Evolutionary conservation across 2,113 vertebrate species (phyloP).

Genomic region (Hippocampus guttulatus): DNA sequence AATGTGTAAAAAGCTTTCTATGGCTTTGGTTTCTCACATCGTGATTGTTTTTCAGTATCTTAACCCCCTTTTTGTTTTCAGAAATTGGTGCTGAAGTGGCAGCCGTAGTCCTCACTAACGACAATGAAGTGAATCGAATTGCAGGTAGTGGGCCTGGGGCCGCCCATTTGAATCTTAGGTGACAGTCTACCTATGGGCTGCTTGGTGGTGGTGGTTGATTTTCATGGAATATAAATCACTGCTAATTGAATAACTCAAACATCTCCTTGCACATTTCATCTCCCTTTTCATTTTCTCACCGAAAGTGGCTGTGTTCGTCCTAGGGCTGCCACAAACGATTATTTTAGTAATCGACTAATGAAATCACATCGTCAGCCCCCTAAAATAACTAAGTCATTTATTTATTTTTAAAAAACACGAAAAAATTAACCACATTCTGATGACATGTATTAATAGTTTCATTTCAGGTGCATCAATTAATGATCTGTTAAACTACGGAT

Average conservation of each 20-base stretch:
- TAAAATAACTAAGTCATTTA: too few species aligned
- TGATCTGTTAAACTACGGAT: too few species aligned
- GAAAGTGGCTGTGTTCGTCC: conserved; percentile 18
- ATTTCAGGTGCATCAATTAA: too few species aligned
- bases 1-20: not conserved
- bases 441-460: too few species aligned
- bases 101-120: conserved; percentile 49
- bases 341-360: too few species aligned
- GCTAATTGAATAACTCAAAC: conserved; percentile 32
- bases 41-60: conserved; percentile 47
- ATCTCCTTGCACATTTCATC: conserved; percentile 28
- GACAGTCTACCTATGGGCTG: conserved; percentile 19
- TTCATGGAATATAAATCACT: conserved; percentile 20
- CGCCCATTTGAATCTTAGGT: conserved; percentile 19
- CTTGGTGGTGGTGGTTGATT: conserved; percentile 8
- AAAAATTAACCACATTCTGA: too few species aligned
- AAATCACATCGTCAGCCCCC: too few species aligned
- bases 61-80: conserved; percentile 68
- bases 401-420: too few species aligned
- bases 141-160: conserved; percentile 51
- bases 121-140: conserved; percentile 57
- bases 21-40: conserved; percentile 23
- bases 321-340: too few species aligned
- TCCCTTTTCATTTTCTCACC: conserved; percentile 5
- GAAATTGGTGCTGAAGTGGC: conserved; percentile 50